Evolutionary conservation across 2,797 vertebrate species (phyloP), one percentile per base, ranked within the genome.

Genomic region (Epinephelus awoara): DNA sequence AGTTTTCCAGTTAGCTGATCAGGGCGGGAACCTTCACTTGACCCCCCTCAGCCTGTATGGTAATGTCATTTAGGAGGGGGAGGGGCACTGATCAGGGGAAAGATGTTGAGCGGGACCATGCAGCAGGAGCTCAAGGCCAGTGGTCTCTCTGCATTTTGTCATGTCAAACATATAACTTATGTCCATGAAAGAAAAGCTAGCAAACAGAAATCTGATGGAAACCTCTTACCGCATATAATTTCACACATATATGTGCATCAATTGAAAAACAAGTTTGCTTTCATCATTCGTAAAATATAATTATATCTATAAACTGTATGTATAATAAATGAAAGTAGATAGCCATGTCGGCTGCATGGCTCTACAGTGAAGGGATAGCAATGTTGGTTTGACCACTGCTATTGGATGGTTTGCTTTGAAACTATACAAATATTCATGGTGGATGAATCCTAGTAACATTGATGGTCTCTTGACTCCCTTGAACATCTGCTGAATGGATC

Each of bases 1-100:
- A 80, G 93, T 89, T 93, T 95, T 96, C 91, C 91, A 94, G 90
- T 90, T 91, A 93, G 92, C 88, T 91, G 91, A 91, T 91, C 88
- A 80, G 85, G 86, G 88, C 85, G 47, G 91, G 91, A 91, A 92
- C 93, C 93, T 94, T 94, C 90, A 92, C 90, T 93, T 94, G 94
- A 95, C 94, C 91, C 92, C 85, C 87, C 79, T 82, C 79, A 80
- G 85, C 84, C 80, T 81, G 82, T 87, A 92, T 91, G 90, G 80
- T 93, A 93, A 93, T 87, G 88, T 85, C 68, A 54, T 83, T 68
- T 58, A 44, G 10, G 6, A 29, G 76, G 76, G 80, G 85, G 85
- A 46, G 87, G 83, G 72, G 67, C 50, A 18, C 34, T 21, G 72
- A 76, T 89, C 73, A 55, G 80, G 69, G 23, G 51, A 67, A 68